Evolutionary conservation across 2,888 invertebrate species (phyloP), one percentile per base, ranked within the genome.

Genomic region (Scaeva pyrastri): DNA sequence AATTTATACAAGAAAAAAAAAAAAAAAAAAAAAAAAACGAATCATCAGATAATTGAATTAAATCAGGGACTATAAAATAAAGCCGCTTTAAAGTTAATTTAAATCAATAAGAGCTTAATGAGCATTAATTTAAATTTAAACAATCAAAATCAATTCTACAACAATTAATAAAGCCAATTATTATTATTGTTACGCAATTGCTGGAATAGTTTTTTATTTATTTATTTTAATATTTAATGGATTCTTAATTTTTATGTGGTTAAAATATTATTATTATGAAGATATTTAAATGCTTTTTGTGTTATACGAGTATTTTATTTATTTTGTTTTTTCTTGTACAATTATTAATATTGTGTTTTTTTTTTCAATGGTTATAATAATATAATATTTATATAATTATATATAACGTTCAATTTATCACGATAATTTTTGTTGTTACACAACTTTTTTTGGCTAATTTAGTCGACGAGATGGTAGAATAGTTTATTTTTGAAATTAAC

Each of bases 401-500:
- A 60, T 70, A 45, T 76, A 79, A 43, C 52, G 74, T 80, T 81
- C 23, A 73, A 81, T 77, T 81, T 70, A 73, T 85, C 81, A 81
- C 85, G 68, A 43, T 81, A 68, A 75, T 80, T 73, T 75, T 66
- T 72, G 62, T n/a, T 68, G 85, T 85, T 85, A 81, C 85, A 85
- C 85, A 48, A 56, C 14, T 52, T 84, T 76, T 83, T 73, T 84
- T 74, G 84, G 72, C 62, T 55, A 76, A 77, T 72, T 62, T 64
- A 85, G 76, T 73, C 72, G 43, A 81, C 41, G 50, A 39, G 71
- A 23, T 23, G 41, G 60, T 76, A 81, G 81, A 21, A 73, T 85
- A 81, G 81, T 62, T 71, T 41, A 19, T 60, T 60, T 66, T 80
- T 75, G 73, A 45, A 21, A 48, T 43, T 39, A 58, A 55, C 23